Conservation (phyloP, 2,888 invertebrate genomes). For the Heliconius erato region DNA sequence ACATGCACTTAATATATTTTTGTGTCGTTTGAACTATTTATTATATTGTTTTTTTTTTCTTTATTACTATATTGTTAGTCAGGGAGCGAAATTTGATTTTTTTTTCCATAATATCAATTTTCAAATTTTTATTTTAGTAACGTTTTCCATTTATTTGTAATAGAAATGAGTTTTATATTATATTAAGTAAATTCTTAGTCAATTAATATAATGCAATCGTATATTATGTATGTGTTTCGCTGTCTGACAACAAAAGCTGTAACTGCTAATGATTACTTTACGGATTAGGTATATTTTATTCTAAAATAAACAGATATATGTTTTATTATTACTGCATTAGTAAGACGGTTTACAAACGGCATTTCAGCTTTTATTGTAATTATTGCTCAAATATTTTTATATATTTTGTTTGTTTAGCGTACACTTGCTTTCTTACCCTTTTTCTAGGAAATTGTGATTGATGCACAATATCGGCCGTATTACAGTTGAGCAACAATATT, state of each 20-base stretch:
- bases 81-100: not conserved
- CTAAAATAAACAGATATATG: not conserved
- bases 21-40: not conserved
- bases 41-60: not conserved
- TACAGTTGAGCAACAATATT: constrained; percentile 11
- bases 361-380: not conserved
- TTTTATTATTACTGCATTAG: not conserved
- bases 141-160: not conserved
- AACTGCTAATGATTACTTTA: too few relatives aligned
- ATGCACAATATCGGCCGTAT: constrained; percentile 34
- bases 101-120: not conserved
- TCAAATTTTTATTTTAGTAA: not conserved
- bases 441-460: constrained; percentile 31
- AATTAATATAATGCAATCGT: too few relatives aligned
- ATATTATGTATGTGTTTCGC: too few relatives aligned
- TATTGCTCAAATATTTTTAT: constrained; percentile 5
- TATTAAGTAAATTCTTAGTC: too few relatives aligned
- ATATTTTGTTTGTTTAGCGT: not conserved
- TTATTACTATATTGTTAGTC: not conserved
- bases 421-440: constrained; percentile 9
- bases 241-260: too few relatives aligned
- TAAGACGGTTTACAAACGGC: not conserved
- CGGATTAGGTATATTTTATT: too few relatives aligned
- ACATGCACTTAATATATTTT: constrained; percentile 27
- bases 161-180: too few relatives aligned